phyloP scores from a whole-genome alignment of 2,113 vertebrate genomes.

The Kryptolebias marmoratus region DNA sequence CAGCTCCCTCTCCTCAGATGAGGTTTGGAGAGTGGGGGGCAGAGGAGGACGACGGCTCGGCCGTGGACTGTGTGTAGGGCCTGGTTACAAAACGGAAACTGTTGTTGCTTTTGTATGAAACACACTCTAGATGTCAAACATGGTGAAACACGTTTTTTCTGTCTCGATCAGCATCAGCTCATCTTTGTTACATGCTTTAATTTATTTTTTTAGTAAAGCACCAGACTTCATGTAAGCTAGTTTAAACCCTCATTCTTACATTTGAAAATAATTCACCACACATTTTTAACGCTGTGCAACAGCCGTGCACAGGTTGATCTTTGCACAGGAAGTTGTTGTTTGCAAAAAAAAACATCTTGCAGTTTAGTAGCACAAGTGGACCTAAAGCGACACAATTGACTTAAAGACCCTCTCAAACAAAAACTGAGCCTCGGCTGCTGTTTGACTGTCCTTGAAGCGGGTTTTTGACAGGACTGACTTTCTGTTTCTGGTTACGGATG shows the following conservation, averaged over 20 bases:
- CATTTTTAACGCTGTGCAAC: background rate
- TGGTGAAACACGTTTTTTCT: background rate
- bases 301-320: too few species aligned
- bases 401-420: background rate
- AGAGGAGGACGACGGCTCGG: slow-evolving; percentile 76
- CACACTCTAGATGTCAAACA: background rate
- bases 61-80: slow-evolving; percentile 78
- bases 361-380: too few species aligned
- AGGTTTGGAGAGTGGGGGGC: slow-evolving; percentile 82
- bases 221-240: background rate
- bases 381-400: background rate
- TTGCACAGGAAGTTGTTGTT: too few species aligned
- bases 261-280: background rate
- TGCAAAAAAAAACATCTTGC: background rate
- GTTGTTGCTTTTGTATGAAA: background rate
- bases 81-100: background rate
- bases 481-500: too few species aligned
- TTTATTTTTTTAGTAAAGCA: too few species aligned
- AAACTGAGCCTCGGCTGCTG: background rate
- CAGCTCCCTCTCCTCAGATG: slow-evolving; percentile 78
- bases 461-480: background rate
- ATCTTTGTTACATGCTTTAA: too few species aligned
- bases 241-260: background rate
- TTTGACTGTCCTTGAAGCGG: background rate
- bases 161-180: too few species aligned